Evolutionary conservation across 2,113 vertebrate species (phyloP).

Genomic region (Dendrocopos noguchii): DNA sequence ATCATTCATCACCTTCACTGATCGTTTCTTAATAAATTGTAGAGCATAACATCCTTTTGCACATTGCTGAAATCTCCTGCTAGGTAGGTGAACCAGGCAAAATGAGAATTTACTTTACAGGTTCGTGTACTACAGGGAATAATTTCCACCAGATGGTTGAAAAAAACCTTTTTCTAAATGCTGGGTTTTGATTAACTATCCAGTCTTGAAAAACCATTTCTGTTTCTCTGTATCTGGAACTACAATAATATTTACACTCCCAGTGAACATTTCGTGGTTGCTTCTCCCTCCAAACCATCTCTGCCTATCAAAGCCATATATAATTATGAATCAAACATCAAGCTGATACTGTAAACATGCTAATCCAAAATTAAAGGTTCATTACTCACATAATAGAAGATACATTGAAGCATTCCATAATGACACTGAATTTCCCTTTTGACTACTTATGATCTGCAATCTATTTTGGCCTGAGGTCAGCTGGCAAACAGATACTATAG

Average conservation of each 20-base stretch:
- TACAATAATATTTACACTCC: conserved; percentile 58
- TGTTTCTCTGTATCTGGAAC: neutral
- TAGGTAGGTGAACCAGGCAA: neutral
- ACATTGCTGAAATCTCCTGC: neutral
- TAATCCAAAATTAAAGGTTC: conserved; percentile 70
- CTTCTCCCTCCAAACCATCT: conserved; percentile 30
- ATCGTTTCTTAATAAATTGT: neutral
- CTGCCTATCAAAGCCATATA: conserved; percentile 20
- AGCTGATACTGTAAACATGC: conserved; percentile 49
- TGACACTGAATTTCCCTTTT: conserved; percentile 66
- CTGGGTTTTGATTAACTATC: neutral
- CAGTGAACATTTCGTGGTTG: conserved; percentile 25
- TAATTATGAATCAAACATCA: conserved; percentile 47
- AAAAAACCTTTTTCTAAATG: neutral
- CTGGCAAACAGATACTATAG: conserved; percentile 60
- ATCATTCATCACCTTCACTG: neutral
- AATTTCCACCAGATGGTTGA: neutral
- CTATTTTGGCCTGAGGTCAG: conserved; percentile 72
- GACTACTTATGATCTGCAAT: conserved; percentile 68
- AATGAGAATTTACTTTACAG: neutral
- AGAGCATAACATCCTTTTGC: neutral
- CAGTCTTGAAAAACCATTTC: conserved; percentile 26
- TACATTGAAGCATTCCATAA: conserved; percentile 38
- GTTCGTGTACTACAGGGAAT: neutral
- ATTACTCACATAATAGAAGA: conserved; percentile 64